These are phyloP conservation scores for Ectobius pallidus DNA, from an alignment of 2,888 invertebrate genomes.

Conservation along the genomic window DNA sequence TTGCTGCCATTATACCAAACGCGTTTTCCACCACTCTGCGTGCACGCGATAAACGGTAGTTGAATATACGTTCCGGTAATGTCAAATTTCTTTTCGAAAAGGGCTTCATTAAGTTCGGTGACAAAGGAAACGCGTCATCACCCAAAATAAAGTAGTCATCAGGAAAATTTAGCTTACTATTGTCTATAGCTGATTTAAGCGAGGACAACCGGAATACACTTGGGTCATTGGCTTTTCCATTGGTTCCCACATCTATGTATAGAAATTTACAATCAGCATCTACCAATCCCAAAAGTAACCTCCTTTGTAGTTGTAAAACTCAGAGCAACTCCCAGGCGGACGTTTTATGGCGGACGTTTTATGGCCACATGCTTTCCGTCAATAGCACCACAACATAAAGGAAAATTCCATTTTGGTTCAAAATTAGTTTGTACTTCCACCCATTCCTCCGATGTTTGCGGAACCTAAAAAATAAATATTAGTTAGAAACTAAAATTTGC, in stretches of 20 bases:
- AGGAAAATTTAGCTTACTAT: not conserved
- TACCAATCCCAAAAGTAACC: conserved; percentile 40
- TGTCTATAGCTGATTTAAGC: not conserved
- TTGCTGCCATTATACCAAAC: not conserved
- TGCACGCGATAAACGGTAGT: not conserved
- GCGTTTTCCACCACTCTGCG: not conserved
- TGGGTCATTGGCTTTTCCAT: not conserved
- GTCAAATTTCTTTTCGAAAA: not conserved
- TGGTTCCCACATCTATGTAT: not conserved
- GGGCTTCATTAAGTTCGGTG: not conserved
- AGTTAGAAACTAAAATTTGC: too few relatives aligned
- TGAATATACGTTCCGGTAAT: not conserved
- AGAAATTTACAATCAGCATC: too few relatives aligned
- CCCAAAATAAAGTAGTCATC: not conserved
- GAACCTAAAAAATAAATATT: conserved; percentile 47
- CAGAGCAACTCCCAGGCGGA: conserved; percentile 47
- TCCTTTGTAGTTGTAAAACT: conserved; percentile 50
- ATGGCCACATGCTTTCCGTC: conserved; percentile 47
- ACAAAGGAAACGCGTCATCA: conserved; percentile 4
- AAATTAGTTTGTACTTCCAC: conserved; percentile 45
- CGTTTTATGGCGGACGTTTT: too few relatives aligned
- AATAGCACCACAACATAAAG: conserved; percentile 48
- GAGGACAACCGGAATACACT: not conserved
- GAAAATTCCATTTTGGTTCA: conserved; percentile 49
- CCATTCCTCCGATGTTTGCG: conserved; percentile 47